phyloP scores from a whole-genome alignment of 2,113 vertebrate species.

The Hippotragus niger region DNA sequence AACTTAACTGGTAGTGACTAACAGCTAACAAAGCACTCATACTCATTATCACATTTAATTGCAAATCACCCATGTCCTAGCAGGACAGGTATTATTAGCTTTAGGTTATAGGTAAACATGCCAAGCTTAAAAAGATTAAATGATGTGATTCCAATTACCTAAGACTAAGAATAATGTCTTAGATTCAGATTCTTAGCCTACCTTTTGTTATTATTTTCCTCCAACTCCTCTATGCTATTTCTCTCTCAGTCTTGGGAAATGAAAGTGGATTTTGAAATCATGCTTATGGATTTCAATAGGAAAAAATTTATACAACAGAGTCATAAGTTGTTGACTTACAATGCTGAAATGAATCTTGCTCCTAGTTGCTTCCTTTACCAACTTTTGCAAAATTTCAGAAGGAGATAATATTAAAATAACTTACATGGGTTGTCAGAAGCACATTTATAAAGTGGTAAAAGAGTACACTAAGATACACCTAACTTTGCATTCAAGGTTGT shows the following conservation, averaged over 20 bases:
- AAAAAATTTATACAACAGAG: background rate
- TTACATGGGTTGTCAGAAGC: background rate
- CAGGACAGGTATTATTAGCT: conserved; percentile 35
- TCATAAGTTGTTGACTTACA: background rate
- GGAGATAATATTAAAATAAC: background rate
- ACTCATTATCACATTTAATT: conserved; percentile 22
- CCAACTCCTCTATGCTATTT: background rate
- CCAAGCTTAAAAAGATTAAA: background rate
- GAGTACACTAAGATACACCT: background rate
- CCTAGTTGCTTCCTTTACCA: background rate
- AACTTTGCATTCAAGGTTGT: background rate
- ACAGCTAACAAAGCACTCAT: conserved; percentile 15
- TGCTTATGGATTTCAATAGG: background rate
- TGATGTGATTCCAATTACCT: background rate
- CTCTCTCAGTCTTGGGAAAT: background rate
- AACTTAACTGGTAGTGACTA: conserved; percentile 28
- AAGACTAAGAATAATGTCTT: background rate
- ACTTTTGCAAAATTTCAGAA: background rate
- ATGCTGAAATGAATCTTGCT: background rate
- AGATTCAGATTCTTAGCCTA: background rate
- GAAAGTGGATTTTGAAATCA: conserved; percentile 23
- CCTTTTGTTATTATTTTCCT: background rate
- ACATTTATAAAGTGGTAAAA: background rate
- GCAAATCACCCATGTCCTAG: conserved; percentile 14
- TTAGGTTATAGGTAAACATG: background rate